Conservation (phyloP, 2,113 vertebrate species). For the Cryptotis parvus region DNA sequence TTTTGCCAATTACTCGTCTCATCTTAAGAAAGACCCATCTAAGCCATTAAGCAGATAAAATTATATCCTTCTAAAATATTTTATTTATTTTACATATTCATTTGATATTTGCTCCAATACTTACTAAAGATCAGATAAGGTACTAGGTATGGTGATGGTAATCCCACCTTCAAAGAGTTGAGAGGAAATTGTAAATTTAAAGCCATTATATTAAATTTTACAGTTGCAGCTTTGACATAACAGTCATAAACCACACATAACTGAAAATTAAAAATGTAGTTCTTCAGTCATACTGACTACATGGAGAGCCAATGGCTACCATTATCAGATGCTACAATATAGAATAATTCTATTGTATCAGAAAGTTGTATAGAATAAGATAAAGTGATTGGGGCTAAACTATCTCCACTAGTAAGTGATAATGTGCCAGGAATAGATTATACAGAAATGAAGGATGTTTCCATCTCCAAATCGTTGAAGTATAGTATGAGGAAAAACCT, state of each 20-base stretch:
- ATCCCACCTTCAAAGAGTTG: background rate
- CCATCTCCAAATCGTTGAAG: background rate
- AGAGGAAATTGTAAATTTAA: background rate
- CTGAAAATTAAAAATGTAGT: background rate
- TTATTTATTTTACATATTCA: background rate
- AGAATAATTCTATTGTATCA: background rate
- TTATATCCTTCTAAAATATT: background rate
- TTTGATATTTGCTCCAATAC: background rate
- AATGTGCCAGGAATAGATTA: background rate
- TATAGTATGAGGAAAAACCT: background rate
- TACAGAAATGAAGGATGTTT: background rate
- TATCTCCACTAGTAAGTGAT: background rate
- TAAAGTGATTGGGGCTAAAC: background rate
- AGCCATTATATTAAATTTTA: background rate
- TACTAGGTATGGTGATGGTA: too few species aligned
- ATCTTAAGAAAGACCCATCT: background rate
- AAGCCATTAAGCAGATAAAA: background rate
- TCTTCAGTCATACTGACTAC: background rate
- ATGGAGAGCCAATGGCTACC: background rate
- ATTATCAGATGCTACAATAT: too few species aligned
- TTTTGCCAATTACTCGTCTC: background rate
- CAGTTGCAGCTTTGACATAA: background rate
- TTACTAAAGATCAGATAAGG: background rate
- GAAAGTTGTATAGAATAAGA: background rate
- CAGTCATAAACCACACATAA: background rate